Percentiles rank a stretch among this genome's conserved stretches.
These are phyloP conservation scores for Panagrolaimus sp. DNA, from an alignment of 1,140 invertebrate species.

Conservation along the genomic window DNA sequence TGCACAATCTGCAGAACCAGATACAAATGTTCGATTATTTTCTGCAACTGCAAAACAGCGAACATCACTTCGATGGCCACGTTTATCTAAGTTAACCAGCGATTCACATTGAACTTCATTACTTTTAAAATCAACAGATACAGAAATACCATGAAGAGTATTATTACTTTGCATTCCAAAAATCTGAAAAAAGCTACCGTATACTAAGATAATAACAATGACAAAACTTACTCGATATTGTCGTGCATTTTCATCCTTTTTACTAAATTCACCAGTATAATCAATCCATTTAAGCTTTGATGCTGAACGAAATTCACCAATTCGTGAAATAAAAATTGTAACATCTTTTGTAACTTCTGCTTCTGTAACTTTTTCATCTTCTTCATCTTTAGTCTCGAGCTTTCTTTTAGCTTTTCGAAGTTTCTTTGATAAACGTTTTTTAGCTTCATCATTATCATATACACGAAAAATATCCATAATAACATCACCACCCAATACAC, in stretches of 20 bases:
- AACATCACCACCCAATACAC: conserved; percentile 69
- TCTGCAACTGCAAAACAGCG: conserved; percentile 79
- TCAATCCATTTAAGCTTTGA: conserved; percentile 55
- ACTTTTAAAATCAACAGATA: conserved; percentile 36
- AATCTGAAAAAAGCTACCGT: conserved; percentile 56
- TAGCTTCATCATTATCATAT: conserved; percentile 70
- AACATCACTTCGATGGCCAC: conserved; percentile 82
- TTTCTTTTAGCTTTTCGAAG: conserved; percentile 43
- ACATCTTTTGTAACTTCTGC: conserved; percentile 50
- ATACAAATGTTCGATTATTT: conserved; percentile 64
- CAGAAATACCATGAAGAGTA: conserved; percentile 53
- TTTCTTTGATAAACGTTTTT: conserved; percentile 59
- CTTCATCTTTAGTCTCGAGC: conserved; percentile 18
- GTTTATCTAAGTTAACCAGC: conserved; percentile 55
- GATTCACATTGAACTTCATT: conserved; percentile 26
- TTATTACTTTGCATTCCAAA: conserved; percentile 61
- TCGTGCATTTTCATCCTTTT: conserved; percentile 14
- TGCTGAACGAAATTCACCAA: conserved; percentile 38
- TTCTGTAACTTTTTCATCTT: conserved; percentile 15
- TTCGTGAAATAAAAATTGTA: conserved; percentile 44
- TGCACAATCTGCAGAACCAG: conserved; percentile 42
- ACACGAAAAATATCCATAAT: conserved; percentile 78
- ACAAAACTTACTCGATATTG: conserved; percentile 48
- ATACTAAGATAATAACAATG: conserved; percentile 16
- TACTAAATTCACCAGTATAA: conserved; percentile 28